Percentiles rank a stretch among this genome's conserved stretches.
Evolutionary conservation across 2,113 vertebrate species (phyloP).

Genomic region (human (Homo sapiens)): DNA sequence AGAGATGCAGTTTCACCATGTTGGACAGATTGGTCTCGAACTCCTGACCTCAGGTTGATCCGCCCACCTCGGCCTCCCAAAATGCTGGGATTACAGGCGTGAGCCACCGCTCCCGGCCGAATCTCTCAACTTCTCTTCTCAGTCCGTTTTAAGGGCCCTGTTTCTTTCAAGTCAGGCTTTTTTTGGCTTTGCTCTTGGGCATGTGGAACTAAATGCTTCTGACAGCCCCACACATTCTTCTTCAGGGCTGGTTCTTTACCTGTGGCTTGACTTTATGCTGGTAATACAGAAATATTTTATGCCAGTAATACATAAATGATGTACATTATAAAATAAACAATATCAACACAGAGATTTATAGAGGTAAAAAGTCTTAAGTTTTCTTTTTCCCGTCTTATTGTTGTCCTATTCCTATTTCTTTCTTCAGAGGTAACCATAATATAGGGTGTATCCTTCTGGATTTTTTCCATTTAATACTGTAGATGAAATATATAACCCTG

Average conservation of each 20-base stretch:
- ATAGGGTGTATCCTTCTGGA: background rate
- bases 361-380: background rate
- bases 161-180: background rate
- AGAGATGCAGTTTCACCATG: no score
- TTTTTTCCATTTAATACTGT: background rate
- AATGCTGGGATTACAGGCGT: no score
- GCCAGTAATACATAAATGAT: background rate
- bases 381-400: background rate
- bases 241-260: background rate
- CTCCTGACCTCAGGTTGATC: no score
- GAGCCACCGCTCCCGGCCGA: no score
- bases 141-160: background rate
- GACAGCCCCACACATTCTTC: background rate
- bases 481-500: background rate
- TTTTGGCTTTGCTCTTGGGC: background rate
- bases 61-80: no score
- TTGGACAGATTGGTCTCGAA: no score
- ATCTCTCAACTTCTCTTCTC: background rate
- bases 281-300: background rate
- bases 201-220: background rate
- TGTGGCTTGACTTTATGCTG: background rate
- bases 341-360: background rate
- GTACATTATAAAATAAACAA: background rate
- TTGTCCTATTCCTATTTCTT: background rate
- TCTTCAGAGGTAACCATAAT: background rate